Evolutionary conservation across 2,113 vertebrate genomes (phyloP).

Genomic region (Patagioenas fasciata): DNA sequence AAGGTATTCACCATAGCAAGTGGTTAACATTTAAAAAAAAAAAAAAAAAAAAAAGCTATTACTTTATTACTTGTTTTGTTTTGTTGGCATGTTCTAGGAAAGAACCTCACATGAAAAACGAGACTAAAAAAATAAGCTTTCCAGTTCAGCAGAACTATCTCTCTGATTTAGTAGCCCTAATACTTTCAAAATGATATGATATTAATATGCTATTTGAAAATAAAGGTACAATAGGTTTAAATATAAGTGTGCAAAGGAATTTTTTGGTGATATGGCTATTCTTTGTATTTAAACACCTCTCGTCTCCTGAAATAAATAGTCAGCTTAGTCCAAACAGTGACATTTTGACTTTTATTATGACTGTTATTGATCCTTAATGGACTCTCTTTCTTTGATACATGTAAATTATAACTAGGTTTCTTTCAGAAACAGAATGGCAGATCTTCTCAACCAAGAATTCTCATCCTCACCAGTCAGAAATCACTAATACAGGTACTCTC

Average conservation of each 20-base stretch:
- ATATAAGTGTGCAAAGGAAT: background rate
- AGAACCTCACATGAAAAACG: background rate
- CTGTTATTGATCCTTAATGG: background rate
- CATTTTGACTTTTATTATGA: background rate
- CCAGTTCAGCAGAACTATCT: background rate
- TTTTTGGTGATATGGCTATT: background rate
- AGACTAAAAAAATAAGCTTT: background rate
- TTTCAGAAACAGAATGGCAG: background rate
- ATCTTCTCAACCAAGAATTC: background rate
- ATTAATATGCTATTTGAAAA: background rate
- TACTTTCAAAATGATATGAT: background rate
- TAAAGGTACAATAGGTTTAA: background rate
- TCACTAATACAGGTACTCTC: background rate
- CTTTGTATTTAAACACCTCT: background rate
- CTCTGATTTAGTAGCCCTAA: background rate
- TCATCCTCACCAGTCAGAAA: background rate
- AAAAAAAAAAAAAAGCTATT: background rate
- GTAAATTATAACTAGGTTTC: background rate
- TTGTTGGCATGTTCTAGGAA: background rate
- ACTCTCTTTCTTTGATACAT: background rate
- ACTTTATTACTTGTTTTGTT: background rate
- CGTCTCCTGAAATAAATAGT: background rate
- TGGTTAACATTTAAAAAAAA: background rate
- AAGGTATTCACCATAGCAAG: background rate
- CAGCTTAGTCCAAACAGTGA: background rate